A percentile compares a stretch with the other conserved stretches of the same genome.
These are phyloP conservation scores for Dryobota labecula DNA, from an alignment of 2,888 invertebrate genomes.

Conservation along the genomic window DNA sequence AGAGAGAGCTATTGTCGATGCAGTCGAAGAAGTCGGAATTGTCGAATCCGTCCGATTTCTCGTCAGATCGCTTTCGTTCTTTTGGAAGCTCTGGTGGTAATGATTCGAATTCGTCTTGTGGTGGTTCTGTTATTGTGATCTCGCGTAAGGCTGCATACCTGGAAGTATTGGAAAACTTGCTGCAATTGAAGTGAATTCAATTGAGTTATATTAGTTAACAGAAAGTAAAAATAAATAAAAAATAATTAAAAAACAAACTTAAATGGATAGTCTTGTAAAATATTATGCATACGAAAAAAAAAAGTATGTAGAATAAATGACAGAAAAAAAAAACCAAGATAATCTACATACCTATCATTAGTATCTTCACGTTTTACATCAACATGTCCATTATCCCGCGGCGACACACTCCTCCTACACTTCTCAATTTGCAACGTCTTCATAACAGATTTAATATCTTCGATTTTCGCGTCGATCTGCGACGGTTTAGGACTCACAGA, in stretches of 20 bases:
- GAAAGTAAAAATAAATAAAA: slow-evolving; percentile 13
- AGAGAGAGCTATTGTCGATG: slow-evolving; percentile 88
- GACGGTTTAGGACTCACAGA: slow-evolving; percentile 87
- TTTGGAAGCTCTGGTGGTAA: slow-evolving; percentile 87
- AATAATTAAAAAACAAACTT: background rate
- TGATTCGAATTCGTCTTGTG: slow-evolving; percentile 89
- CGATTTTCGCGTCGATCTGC: slow-evolving; percentile 86
- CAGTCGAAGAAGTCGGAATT: slow-evolving; percentile 89
- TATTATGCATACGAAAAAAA: no score
- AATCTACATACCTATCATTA: slow-evolving; percentile 89
- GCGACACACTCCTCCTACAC: slow-evolving; percentile 82
- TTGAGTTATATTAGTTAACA: slow-evolving; percentile 32
- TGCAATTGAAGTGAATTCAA: slow-evolving; percentile 38
- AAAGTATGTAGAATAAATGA: no score
- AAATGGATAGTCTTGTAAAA: no score
- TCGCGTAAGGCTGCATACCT: slow-evolving; percentile 95
- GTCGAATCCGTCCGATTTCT: slow-evolving; percentile 89
- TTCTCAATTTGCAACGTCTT: slow-evolving; percentile 84
- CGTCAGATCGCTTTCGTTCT: slow-evolving; percentile 88
- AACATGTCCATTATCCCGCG: slow-evolving; percentile 85
- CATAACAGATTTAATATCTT: slow-evolving; percentile 88
- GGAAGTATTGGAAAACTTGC: slow-evolving; percentile 25
- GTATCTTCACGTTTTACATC: slow-evolving; percentile 83
- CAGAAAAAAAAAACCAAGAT: no score
- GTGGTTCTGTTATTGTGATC: slow-evolving; percentile 92